Evolutionary conservation across 2,113 vertebrate genomes (phyloP), one percentile per base, ranked within the genome.

Genomic region (Cacatua alba): DNA sequence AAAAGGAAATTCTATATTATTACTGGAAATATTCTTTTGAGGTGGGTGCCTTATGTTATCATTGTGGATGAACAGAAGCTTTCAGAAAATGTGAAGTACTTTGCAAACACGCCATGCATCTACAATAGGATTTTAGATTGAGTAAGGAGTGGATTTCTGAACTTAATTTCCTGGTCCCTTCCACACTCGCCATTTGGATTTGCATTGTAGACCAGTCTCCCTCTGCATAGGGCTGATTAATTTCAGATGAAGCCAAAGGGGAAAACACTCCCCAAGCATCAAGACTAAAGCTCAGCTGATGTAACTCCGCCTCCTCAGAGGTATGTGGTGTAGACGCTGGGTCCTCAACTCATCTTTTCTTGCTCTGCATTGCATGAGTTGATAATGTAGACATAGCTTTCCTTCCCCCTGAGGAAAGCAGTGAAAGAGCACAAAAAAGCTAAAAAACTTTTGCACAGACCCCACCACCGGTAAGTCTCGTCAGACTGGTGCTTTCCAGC

Each of bases 401-500:
- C 16, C 19, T 48, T 11, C 24, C 8, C 39, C 17, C 16, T 35
- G 21, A 43, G 29, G 59, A 55, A 88, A 80, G 9, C 75, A 70
- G 59, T 21, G 35, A 31, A 41, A 39, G 31, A 46, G 24, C 1
- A 1, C 29, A 48, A 16, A 49, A 63, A 72, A 44, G 25, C 11
- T 10, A 18, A 21, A 41, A 57, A 49, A 16, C 13, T 65, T 65
- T 13, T 63, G 39, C 16, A 21, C 17, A 16, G 13, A 17, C 8
- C 29, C 48, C 24, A 20, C 11, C 17, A 14, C 0, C 0, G 8
- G 28, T 35, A 60, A 13, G 28, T 16, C n/a, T 28, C 3, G 0
- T 41, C 35, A 17, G 4, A 13, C 2, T 17, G 10, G 26, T 43
- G 48, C 49, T 57, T 80, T 33, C 21, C 52, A 43, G 43, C 39